These are phyloP conservation scores for Globodera rostochiensis DNA, from an alignment of 1,140 invertebrate species.

Conservation along the genomic window DNA sequence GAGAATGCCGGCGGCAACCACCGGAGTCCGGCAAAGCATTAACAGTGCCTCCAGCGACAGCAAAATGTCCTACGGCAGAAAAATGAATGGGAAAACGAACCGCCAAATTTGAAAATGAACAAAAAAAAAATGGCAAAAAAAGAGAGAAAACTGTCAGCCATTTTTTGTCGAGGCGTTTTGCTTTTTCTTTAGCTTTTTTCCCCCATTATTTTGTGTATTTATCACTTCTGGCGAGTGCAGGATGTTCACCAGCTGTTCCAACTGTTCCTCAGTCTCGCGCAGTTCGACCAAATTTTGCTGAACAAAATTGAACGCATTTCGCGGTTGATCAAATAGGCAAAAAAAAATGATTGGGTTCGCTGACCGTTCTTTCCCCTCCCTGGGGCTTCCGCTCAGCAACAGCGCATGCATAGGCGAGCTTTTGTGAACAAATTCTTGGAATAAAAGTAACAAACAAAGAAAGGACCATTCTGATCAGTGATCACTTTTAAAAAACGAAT, in stretches of 20 bases:
- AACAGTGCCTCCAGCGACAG: conserved; percentile 39
- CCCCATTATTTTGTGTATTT: no score
- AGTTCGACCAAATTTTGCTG: conserved; percentile 78
- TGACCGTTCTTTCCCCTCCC: conserved; percentile 3
- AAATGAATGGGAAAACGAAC: no score
- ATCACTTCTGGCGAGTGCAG: conserved; percentile 31
- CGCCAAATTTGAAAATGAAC: no score
- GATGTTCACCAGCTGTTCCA: conserved; percentile 35
- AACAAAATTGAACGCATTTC: conserved; percentile 11
- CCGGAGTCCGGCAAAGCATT: conserved; percentile 77
- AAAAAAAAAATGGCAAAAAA: no score
- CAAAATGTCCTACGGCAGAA: conserved; percentile 44
- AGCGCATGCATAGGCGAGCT: conserved; percentile 87
- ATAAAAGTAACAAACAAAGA: not conserved
- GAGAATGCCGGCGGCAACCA: conserved; percentile 85
- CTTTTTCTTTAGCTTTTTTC: no score
- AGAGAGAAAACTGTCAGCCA: no score
- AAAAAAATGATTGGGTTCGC: not conserved
- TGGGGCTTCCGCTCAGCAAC: conserved; percentile 68
- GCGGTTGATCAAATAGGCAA: not conserved
- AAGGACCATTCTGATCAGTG: no score
- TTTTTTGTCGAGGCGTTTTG: no score
- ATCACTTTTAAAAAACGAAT: no score
- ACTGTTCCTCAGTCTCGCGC: conserved; percentile 79
- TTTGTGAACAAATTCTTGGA: not conserved